phyloP scores from a whole-genome alignment of 1,140 invertebrate species.

The Bombus huntii region DNA sequence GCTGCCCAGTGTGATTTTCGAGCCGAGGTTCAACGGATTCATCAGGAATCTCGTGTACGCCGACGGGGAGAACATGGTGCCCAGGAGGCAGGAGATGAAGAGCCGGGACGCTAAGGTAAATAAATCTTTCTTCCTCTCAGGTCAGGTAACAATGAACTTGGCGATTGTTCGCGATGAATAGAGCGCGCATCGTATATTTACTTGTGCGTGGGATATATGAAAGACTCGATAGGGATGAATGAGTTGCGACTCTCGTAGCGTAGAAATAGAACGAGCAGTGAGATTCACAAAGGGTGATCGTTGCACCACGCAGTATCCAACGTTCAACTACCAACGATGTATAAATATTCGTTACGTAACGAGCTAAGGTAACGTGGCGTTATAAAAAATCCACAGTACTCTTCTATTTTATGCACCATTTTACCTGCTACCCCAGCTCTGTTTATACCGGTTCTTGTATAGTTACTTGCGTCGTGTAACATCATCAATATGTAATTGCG shows the following conservation, averaged over 20 bases:
- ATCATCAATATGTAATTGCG: no score
- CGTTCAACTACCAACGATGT: neutral
- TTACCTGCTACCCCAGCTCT: no score
- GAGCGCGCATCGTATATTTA: neutral
- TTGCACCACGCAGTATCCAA: no score
- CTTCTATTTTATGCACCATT: no score
- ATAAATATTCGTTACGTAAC: neutral
- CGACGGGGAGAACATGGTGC: conserved; percentile 87
- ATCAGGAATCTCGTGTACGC: conserved; percentile 94
- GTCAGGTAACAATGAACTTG: neutral
- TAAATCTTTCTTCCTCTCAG: neutral
- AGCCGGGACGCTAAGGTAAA: conserved; percentile 90
- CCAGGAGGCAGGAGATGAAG: conserved; percentile 90
- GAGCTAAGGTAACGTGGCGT: neutral
- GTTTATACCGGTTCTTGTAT: no score
- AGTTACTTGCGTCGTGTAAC: no score
- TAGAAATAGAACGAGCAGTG: neutral
- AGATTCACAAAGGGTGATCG: neutral
- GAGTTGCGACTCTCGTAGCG: neutral
- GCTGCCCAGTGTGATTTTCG: conserved; percentile 94
- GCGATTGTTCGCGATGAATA: neutral
- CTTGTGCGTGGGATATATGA: neutral
- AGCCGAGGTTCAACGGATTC: conserved; percentile 92
- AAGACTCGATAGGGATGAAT: neutral
- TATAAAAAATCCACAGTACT: no score